A percentile compares a stretch with the other conserved stretches of the same genome.
These are phyloP conservation scores for Lerista edwardsae DNA, from an alignment of 2,797 vertebrate species.

Conservation along the genomic window DNA sequence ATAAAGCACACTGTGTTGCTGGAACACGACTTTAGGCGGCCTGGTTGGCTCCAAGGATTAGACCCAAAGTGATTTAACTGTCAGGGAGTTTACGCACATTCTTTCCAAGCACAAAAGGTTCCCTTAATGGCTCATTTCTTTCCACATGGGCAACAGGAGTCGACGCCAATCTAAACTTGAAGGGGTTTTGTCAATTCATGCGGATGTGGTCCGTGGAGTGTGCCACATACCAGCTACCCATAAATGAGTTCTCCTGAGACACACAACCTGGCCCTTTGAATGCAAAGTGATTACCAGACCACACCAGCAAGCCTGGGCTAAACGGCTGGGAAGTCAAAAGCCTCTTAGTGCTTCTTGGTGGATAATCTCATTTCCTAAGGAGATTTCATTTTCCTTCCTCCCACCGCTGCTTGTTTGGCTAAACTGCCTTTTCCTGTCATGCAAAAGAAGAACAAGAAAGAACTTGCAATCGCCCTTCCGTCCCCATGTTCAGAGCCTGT, in stretches of 20 bases:
- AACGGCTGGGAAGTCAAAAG: conserved; percentile 59
- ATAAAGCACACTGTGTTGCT: too few species aligned
- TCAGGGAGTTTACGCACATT: too few species aligned
- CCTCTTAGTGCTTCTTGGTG: conserved; percentile 49
- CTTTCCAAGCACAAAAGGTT: not conserved
- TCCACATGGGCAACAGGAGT: conserved; percentile 14
- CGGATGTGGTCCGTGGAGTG: conserved; percentile 58
- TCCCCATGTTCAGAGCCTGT: not conserved
- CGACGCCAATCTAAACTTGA: too few species aligned
- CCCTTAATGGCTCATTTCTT: conserved; percentile 14
- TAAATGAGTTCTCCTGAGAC: conserved; percentile 55
- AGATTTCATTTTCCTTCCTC: conserved; percentile 21
- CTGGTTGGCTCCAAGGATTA: too few species aligned
- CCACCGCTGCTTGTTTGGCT: not conserved
- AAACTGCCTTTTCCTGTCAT: conserved; percentile 21
- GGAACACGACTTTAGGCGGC: too few species aligned
- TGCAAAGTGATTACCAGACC: conserved; percentile 49
- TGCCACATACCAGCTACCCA: conserved; percentile 41
- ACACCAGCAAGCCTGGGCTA: conserved; percentile 42
- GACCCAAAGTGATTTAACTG: too few species aligned
- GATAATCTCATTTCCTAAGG: conserved; percentile 55
- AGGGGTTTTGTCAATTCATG: too few species aligned
- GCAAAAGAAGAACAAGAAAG: not conserved
- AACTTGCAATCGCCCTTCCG: not conserved
- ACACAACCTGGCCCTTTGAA: conserved; percentile 49